Evolutionary conservation across 2,797 vertebrate genomes (phyloP).

Genomic region (Hydrophis major): DNA sequence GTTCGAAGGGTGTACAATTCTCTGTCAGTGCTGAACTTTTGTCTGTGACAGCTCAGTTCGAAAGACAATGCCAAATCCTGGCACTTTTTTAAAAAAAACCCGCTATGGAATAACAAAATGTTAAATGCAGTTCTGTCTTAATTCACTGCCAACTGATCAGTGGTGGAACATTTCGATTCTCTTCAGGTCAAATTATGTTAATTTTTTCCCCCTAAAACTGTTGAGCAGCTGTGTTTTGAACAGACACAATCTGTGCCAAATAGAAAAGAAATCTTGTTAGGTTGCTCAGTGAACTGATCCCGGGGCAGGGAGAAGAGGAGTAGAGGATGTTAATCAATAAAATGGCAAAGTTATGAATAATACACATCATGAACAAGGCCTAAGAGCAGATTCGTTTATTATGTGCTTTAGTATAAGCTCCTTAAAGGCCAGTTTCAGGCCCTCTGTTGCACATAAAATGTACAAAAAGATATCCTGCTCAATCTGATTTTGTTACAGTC

Average conservation of each 20-base stretch:
- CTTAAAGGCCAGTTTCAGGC: not conserved
- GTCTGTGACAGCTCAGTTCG: slow-evolving; percentile 31
- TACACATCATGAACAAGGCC: slow-evolving; percentile 37
- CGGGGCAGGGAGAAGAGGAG: slow-evolving; percentile 17
- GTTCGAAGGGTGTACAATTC: not conserved
- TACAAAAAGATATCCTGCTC: not conserved
- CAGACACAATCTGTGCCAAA: slow-evolving; percentile 72
- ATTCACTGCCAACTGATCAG: slow-evolving; percentile 66
- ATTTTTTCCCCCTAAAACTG: slow-evolving; percentile 25
- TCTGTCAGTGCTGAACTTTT: not conserved
- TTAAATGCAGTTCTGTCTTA: slow-evolving; percentile 39
- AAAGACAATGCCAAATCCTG: slow-evolving; percentile 43
- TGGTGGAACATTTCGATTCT: slow-evolving; percentile 72
- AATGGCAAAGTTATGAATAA: slow-evolving; percentile 43
- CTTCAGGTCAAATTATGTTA: slow-evolving; percentile 65
- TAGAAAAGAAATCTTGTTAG: slow-evolving; percentile 64
- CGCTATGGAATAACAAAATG: slow-evolving; percentile 45
- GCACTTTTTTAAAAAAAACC: slow-evolving; percentile 9
- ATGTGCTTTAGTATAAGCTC: not conserved
- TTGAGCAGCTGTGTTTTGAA: slow-evolving; percentile 67
- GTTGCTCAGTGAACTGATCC: slow-evolving; percentile 67
- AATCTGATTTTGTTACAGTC: slow-evolving; percentile 25
- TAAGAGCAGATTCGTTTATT: slow-evolving; percentile 12
- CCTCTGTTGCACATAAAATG: not conserved
- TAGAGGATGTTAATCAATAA: slow-evolving; percentile 41